Percentiles rank a stretch among this genome's conserved stretches.
phyloP scores from a whole-genome alignment of 2,888 invertebrate genomes.

The Yponomeuta plumbellus region DNA sequence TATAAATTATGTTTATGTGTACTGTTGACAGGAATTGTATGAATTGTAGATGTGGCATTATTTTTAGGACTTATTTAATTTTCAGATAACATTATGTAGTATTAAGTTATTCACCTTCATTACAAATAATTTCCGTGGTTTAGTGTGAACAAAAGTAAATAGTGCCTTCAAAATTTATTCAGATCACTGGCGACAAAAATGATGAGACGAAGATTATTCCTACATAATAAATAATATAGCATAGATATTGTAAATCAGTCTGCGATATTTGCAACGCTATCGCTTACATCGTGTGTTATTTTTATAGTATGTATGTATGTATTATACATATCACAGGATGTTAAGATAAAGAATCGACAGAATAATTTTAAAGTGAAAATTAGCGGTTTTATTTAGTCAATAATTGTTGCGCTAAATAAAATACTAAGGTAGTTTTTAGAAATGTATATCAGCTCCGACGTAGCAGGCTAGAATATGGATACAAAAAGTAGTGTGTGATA shows the following conservation, averaged over 20 bases:
- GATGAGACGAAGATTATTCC: background rate
- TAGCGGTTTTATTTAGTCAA: background rate
- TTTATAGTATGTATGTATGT: background rate
- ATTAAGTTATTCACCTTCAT: slow-evolving; percentile 3
- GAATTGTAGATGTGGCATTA: slow-evolving; percentile 11
- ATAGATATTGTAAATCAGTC: background rate
- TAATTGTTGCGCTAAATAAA: background rate
- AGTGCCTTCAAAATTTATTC: slow-evolving; percentile 15
- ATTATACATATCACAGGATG: slow-evolving; percentile 8
- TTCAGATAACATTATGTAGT: background rate
- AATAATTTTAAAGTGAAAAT: background rate
- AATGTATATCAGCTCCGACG: slow-evolving; percentile 12
- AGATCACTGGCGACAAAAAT: background rate
- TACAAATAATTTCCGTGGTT: background rate
- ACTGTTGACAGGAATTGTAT: background rate
- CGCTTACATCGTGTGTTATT: slow-evolving; percentile 1
- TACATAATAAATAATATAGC: background rate
- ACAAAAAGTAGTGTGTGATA: slow-evolving; percentile 2
- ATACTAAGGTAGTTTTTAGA: background rate
- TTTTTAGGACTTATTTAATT: slow-evolving; percentile 6
- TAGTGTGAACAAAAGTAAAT: slow-evolving; percentile 9
- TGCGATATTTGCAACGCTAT: background rate
- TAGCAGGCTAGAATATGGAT: slow-evolving; percentile 11
- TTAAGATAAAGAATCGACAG: background rate
- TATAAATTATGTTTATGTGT: slow-evolving; percentile 13